Evolutionary conservation across 2,888 invertebrate species (phyloP).

Genomic region (Mythimna pallens): DNA sequence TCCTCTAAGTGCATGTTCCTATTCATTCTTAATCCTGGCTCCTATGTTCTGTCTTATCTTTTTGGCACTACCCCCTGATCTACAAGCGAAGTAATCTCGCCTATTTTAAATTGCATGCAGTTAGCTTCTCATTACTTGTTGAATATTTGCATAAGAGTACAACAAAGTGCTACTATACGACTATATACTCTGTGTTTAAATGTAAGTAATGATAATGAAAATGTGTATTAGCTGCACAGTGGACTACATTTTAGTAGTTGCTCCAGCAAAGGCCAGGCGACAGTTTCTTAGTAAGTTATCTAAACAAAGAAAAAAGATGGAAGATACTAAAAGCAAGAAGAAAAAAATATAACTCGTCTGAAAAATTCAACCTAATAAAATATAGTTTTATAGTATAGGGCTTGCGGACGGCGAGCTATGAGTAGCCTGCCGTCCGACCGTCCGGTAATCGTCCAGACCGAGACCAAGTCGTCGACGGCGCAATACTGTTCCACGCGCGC

Average conservation of each 20-base stretch:
- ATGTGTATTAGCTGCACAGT: conserved; percentile 23
- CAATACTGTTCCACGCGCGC: too few relatives aligned
- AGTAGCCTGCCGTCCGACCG: too few relatives aligned
- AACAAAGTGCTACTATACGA: conserved; percentile 49
- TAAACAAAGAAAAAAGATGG: background rate
- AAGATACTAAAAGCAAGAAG: background rate
- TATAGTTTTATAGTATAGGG: too few relatives aligned
- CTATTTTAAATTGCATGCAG: conserved; percentile 85
- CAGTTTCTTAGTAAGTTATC: conserved; percentile 9
- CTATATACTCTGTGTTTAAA: conserved; percentile 31
- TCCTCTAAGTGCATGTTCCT: conserved; percentile 82
- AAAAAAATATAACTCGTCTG: background rate
- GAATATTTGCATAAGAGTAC: conserved; percentile 82
- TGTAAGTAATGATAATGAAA: conserved; percentile 48
- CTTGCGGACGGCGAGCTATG: too few relatives aligned
- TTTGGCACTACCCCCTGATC: conserved; percentile 83
- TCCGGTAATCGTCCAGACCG: too few relatives aligned
- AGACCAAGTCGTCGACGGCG: too few relatives aligned
- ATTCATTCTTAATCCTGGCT: conserved; percentile 84
- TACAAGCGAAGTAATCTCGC: conserved; percentile 67
- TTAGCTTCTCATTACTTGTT: conserved; percentile 83
- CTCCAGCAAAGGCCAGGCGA: conserved; percentile 2
- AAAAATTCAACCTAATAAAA: background rate
- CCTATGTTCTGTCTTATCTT: conserved; percentile 79
- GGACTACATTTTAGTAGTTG: conserved; percentile 23